A percentile compares a stretch with the other conserved stretches of the same genome.
Conservation (phyloP, 2,888 invertebrate genomes). For the Saturnia japonica region DNA sequence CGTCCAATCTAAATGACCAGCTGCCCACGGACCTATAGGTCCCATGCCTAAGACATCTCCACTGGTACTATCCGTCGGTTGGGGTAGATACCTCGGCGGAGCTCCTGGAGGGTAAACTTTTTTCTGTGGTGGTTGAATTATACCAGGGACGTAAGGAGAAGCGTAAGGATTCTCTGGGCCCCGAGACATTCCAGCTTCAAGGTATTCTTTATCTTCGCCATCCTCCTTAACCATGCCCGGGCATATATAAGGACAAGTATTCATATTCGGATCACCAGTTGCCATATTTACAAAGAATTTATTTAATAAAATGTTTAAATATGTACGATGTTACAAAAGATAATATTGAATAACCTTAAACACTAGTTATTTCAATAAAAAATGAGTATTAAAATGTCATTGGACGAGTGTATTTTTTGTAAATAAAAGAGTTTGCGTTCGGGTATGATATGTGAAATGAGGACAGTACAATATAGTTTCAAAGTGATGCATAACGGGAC, state of each 20-base stretch:
- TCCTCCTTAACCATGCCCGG: conserved; percentile 34
- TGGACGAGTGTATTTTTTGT: neutral
- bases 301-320: conserved; percentile 6
- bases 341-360: neutral
- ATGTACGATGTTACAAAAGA: neutral
- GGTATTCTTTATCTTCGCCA: conserved; percentile 24
- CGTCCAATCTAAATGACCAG: conserved; percentile 88
- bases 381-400: neutral
- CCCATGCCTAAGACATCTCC: conserved; percentile 71
- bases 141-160: conserved; percentile 60
- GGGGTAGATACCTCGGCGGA: conserved; percentile 69
- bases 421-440: neutral
- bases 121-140: conserved; percentile 55
- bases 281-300: conserved; percentile 54
- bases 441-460: neutral
- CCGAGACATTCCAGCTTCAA: conserved; percentile 38
- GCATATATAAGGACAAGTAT: conserved; percentile 63
- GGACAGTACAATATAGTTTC: neutral
- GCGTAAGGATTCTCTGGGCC: conserved; percentile 38
- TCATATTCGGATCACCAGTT: conserved; percentile 29
- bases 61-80: conserved; percentile 67
- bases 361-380: neutral
- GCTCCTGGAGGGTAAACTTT: conserved; percentile 59
- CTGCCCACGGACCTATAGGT: conserved; percentile 86
- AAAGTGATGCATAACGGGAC: neutral